phyloP scores from a whole-genome alignment of 2,113 vertebrate genomes.

The Seriola aureovittata region DNA sequence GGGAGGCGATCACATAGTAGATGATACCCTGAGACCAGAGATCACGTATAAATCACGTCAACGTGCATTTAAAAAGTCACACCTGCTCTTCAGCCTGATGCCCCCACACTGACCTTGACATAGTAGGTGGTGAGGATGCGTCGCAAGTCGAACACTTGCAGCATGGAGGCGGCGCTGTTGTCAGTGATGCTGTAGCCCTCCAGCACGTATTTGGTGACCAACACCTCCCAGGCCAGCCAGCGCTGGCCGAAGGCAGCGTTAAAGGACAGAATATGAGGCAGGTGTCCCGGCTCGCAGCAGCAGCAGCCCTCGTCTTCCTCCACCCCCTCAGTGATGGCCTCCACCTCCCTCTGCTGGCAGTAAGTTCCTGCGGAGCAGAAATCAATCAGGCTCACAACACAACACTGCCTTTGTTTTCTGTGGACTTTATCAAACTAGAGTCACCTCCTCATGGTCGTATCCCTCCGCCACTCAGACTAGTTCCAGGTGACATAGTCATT shows the following conservation, averaged over 20 bases:
- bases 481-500: no score
- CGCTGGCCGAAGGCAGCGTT: constrained; percentile 93
- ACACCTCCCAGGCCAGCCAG: constrained; percentile 95
- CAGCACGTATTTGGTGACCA: constrained; percentile 92
- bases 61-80: background rate
- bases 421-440: background rate
- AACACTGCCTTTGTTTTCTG: background rate
- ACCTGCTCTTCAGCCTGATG: background rate
- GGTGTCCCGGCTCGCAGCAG: constrained; percentile 92
- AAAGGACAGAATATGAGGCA: constrained; percentile 91
- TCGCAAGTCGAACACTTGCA: constrained; percentile 93
- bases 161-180: constrained; percentile 94
- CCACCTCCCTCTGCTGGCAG: constrained; percentile 94
- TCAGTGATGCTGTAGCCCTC: constrained; percentile 95
- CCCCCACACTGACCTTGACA: constrained; percentile 85
- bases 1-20: constrained; percentile 94
- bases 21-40: constrained; percentile 90
- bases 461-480: no score
- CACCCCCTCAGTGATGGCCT: constrained; percentile 93
- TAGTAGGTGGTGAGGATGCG: constrained; percentile 95
- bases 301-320: constrained; percentile 94
- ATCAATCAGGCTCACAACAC: background rate
- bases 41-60: background rate
- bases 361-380: constrained; percentile 85
- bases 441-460: no score